A percentile compares a stretch with the other conserved stretches of the same genome.
These are phyloP conservation scores for Acanthosepion lycidas DNA, from an alignment of 2,888 invertebrate genomes.

Conservation along the genomic window DNA sequence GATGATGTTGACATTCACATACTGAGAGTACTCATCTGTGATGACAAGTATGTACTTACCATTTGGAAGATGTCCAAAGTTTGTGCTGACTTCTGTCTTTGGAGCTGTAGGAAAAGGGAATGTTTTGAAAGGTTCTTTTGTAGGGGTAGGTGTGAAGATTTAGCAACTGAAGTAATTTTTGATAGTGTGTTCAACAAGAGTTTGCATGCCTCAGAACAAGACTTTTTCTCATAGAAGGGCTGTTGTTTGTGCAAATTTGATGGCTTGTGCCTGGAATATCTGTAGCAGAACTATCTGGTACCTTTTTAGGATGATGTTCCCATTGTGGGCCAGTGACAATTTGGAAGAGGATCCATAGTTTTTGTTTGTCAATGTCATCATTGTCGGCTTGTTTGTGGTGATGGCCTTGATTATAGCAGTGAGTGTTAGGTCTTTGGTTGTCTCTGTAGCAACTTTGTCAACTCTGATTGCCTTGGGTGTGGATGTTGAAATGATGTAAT, in stretches of 20 bases:
- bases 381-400: conserved; percentile 50
- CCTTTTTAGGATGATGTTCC: too few relatives aligned
- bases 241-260: too few relatives aligned
- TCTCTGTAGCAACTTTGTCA: conserved; percentile 55
- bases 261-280: too few relatives aligned
- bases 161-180: conserved; percentile 50
- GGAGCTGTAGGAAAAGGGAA: conserved; percentile 49
- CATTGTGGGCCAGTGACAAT: too few relatives aligned
- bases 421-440: conserved; percentile 53
- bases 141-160: conserved; percentile 42
- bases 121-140: conserved; percentile 50
- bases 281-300: too few relatives aligned
- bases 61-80: conserved; percentile 50
- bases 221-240: too few relatives aligned
- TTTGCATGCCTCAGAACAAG: too few relatives aligned
- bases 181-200: too few relatives aligned
- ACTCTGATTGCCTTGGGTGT: conserved; percentile 57
- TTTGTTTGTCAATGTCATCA: conserved; percentile 46
- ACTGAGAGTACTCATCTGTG: conserved; percentile 51
- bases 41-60: conserved; percentile 51
- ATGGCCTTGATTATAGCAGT: conserved; percentile 48
- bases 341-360: conserved; percentile 33
- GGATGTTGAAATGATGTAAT: conserved; percentile 52
- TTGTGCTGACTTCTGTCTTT: conserved; percentile 47
- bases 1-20: conserved; percentile 48